These are phyloP conservation scores for Muscidifurax raptorellus DNA, from an alignment of 1,140 invertebrate species.

Conservation along the genomic window DNA sequence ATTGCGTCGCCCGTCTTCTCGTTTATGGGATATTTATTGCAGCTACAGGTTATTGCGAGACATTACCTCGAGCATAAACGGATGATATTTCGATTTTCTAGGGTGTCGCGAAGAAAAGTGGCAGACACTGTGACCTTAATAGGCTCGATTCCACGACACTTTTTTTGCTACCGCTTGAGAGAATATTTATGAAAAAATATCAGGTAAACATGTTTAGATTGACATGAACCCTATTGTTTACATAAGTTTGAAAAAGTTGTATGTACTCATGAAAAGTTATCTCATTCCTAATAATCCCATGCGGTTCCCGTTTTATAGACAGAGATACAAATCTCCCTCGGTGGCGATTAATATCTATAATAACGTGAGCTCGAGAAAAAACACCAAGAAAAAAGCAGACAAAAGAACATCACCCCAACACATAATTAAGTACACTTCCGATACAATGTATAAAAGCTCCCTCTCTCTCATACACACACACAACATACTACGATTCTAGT, in stretches of 20 bases:
- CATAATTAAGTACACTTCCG: not conserved
- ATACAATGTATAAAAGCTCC: not conserved
- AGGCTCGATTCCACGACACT: not conserved
- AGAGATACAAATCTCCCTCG: too few relatives aligned
- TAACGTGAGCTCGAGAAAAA: too few relatives aligned
- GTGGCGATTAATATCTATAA: too few relatives aligned
- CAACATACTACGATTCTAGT: not conserved
- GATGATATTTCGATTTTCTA: conserved; percentile 6
- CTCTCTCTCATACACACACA: not conserved
- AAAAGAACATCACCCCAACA: too few relatives aligned
- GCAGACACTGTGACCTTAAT: not conserved
- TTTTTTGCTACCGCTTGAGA: not conserved
- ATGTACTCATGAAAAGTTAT: too few relatives aligned
- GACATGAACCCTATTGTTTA: too few relatives aligned
- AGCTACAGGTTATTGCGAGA: conserved; percentile 19
- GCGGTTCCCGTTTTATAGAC: too few relatives aligned
- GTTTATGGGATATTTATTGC: conserved; percentile 22
- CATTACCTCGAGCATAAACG: conserved; percentile 6
- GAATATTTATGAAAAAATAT: not conserved
- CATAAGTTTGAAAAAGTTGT: too few relatives aligned
- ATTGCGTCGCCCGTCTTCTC: not conserved
- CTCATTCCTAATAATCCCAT: too few relatives aligned
- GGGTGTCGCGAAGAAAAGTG: not conserved
- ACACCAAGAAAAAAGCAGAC: too few relatives aligned
- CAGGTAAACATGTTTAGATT: too few relatives aligned